Base-by-base conservation (phyloP, 2,888 invertebrate genomes). In the Parelbella ahira region DNA sequence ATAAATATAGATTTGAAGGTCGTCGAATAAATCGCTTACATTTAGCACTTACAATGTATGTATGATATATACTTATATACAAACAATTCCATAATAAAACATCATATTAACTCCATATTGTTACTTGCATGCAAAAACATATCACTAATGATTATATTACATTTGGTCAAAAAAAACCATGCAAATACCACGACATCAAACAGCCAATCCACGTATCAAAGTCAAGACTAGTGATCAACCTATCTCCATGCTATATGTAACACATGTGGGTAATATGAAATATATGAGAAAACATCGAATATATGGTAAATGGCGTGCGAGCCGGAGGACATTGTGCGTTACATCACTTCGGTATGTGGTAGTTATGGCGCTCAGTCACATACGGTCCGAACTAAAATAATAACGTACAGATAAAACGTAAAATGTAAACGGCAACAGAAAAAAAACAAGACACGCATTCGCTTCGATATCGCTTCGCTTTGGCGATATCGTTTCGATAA, bases 311-410 rank as follows among this genome's bases (percentile, higher is more conserved):
- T 52, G 48, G 48, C 56, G 63, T 64, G 67, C 64, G 56, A 56
- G 58, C 60, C 60, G n/a, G 51, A 52, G 58, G 58, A 56, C 55
- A 50, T 34, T 36, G 61, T 62, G 65, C 59, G 38, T 46, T 33
- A 54, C 57, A 48, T 56, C 55, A 56, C 53, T 38, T 49, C 30
- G 10, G 36, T 27, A 45, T 34, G 42, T 27, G 37, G 58, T 60
- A 63, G 63, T 62, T 62, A 65, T 64, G 66, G 63, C 64, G 56
- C 51, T 50, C 53, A 53, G 54, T 47, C 11, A 19, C 6, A 20
- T 4, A 33, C 10, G 10, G n/a, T n/a, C n/a, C n/a, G 10, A 10
- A 24, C 23, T 1, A 18, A 32, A 32, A 12, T 23, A 1, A 13
- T 12, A 32, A 8, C 8, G 18, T n/a, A n/a, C n/a, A n/a, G n/a